Conservation (phyloP, 1,140 invertebrate species). For the Drosophila sulfurigaster region DNA sequence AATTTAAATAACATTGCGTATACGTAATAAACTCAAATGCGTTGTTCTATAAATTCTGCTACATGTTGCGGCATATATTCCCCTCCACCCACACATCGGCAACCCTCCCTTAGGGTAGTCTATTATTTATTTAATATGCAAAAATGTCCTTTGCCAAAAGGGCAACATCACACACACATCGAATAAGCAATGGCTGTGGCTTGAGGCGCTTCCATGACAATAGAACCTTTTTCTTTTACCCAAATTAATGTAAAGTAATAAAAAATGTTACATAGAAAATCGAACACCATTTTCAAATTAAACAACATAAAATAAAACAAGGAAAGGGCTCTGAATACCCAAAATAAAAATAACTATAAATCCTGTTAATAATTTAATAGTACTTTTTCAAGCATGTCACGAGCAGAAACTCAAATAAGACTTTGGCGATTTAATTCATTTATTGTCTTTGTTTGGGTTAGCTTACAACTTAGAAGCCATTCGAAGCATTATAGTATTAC, state of each 20-base stretch:
- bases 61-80: conserved; percentile 21
- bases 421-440: too few species aligned
- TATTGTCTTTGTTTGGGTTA: too few species aligned
- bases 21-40: conserved; percentile 21
- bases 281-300: conserved; percentile 3
- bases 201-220: neutral
- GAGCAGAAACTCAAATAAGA: too few species aligned
- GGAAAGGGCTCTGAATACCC: neutral
- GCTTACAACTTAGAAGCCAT: too few species aligned
- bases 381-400: neutral
- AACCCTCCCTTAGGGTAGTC: neutral
- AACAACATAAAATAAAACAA: conserved; percentile 2
- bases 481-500: too few species aligned
- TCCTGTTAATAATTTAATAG: neutral
- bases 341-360: neutral
- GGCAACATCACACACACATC: neutral
- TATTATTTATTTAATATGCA: conserved; percentile 30
- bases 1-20: conserved; percentile 17
- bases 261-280: conserved; percentile 12
- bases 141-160: conserved; percentile 9
- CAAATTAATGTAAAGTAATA: conserved; percentile 17
- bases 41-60: conserved; percentile 5
- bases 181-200: neutral
- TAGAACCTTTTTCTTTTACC: conserved; percentile 5
- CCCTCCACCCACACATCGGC: neutral